phyloP scores from a whole-genome alignment of 2,113 vertebrate species.

The pig (Sus scrofa) region DNA sequence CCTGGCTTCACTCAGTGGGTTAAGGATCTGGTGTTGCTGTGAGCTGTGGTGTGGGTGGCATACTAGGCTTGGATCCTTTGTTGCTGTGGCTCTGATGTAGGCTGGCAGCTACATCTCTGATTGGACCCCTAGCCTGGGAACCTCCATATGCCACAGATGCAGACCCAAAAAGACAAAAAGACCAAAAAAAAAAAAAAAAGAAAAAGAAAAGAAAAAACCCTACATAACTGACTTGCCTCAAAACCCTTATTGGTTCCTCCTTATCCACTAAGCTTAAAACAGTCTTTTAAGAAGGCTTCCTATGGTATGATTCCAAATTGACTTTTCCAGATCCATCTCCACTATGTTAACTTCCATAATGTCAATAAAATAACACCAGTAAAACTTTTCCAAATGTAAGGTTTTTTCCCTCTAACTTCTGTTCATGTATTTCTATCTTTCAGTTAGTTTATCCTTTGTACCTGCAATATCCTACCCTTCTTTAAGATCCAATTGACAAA shows the following conservation, averaged over 20 bases:
- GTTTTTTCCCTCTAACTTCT: not conserved
- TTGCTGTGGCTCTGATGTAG: too few relatives aligned
- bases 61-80: too few relatives aligned
- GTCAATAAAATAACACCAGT: not conserved
- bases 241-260: not conserved
- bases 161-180: too few relatives aligned
- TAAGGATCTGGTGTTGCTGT: too few relatives aligned
- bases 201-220: too few relatives aligned
- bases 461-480: not conserved
- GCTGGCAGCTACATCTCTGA: too few relatives aligned
- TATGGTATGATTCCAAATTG: not conserved
- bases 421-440: not conserved
- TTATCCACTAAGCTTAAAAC: not conserved
- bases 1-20: too few relatives aligned
- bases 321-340: not conserved
- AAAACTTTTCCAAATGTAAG: not conserved
- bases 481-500: not conserved
- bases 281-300: not conserved
- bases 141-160: too few relatives aligned
- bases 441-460: not conserved
- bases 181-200: too few relatives aligned
- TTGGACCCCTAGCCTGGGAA: too few relatives aligned
- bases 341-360: not conserved
- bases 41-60: too few relatives aligned
- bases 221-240: not conserved